Evolutionary conservation across 2,113 vertebrate genomes (phyloP), one percentile per base, ranked within the genome.

Genomic region (Parotia lawesii): DNA sequence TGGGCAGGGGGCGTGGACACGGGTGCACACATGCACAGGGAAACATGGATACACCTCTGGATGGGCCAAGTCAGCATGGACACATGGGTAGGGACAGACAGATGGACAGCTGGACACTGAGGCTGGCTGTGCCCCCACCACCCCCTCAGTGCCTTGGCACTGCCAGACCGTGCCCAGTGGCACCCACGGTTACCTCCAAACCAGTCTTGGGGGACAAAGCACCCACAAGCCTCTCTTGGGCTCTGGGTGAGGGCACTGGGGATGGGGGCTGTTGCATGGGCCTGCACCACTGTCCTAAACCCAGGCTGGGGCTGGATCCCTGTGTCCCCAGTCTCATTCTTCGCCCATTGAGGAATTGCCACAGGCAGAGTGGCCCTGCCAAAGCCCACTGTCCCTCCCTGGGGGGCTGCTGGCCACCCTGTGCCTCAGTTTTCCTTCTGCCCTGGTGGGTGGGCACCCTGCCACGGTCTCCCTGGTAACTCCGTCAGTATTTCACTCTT

Each of bases 1-100:
- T 44, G 61, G 15, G 37, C 8, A 8, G 28, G 27, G 40, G n/a
- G 2, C 29, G 29, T 0, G 0, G 28, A 11, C 17, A 4, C 0
- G 2, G 15, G 10, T 4, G 20, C 67, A 19, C 51, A 31, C 5
- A 1, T 37, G 81, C 5, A 14, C 25, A 1, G 0, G 24, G 57
- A 29, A 24, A 27, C 22, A 8, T 0, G 3, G 47, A 7, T 1
- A 2, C 17, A 3, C 51, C 21, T 27, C 2, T 2, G 5, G 28
- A 29, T 37, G 33, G 18, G 20, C 21, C 5, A 6, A 0, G 7
- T 22, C 64, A 56, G 74, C 1, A 1, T 35, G 28, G 7, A 3
- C 2, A 23, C 2, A 0, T 5, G 5, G 37, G 1, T 3, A 1
- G 40, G 40, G 45, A 35, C 15, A 28, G 65, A 47, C 9, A 0